Evolutionary conservation across 2,113 vertebrate genomes (phyloP).

Genomic region (Hemiprocne comata): DNA sequence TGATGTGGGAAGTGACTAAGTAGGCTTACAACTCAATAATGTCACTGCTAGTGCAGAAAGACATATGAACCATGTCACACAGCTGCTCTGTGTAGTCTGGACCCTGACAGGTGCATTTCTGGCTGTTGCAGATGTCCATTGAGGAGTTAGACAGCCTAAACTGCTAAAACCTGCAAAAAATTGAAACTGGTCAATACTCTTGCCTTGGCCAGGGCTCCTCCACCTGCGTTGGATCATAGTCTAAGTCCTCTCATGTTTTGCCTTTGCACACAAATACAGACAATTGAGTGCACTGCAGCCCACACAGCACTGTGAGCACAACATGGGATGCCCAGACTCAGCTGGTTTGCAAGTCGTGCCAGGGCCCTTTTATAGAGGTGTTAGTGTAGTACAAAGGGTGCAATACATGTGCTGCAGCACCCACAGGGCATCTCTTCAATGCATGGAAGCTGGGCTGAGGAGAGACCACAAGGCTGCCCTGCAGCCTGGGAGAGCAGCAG

Average conservation of each 20-base stretch:
- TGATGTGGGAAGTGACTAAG: not conserved
- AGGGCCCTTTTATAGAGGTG: rapidly evolving
- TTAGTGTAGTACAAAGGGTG: not conserved
- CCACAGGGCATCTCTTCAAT: not conserved
- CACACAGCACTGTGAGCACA: not conserved
- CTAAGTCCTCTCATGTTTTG: not conserved
- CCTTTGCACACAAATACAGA: not conserved
- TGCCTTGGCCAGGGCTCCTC: not conserved
- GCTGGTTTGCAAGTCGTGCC: rapidly evolving
- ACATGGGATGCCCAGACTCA: rapidly evolving
- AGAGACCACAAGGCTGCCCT: not conserved
- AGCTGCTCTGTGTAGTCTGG: not conserved
- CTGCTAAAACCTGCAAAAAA: not conserved
- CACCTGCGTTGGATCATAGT: rapidly evolving
- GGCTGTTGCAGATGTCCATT: not conserved
- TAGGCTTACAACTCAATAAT: not conserved
- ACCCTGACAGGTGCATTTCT: not conserved
- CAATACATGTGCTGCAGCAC: rapidly evolving
- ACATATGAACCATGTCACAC: rapidly evolving
- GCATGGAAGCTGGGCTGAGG: rapidly evolving
- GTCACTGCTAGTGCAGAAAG: not conserved
- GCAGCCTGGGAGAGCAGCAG: not conserved
- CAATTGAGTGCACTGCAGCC: not conserved
- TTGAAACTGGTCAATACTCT: rapidly evolving
- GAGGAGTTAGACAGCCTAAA: not conserved